Conservation (phyloP, 2,888 invertebrate species). For the Caenorhabditis sp. region DNA sequence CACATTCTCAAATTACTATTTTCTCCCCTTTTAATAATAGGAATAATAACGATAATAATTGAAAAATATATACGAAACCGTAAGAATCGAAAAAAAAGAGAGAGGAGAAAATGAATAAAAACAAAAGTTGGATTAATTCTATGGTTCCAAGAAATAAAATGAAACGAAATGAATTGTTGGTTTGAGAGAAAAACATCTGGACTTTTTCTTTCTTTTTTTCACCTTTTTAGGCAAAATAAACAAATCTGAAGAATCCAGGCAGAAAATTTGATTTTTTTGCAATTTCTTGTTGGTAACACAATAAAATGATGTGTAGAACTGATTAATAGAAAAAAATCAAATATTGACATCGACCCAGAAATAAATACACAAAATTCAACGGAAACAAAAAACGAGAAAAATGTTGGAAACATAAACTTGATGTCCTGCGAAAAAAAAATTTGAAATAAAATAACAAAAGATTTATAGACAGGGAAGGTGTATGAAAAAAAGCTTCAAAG, state of each 20-base stretch:
- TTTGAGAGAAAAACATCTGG: slow-evolving; percentile 14
- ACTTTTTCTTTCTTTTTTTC: not conserved
- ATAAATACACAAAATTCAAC: slow-evolving; percentile 14
- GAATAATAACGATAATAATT: not conserved
- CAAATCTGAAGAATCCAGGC: slow-evolving; percentile 3
- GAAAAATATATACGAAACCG: not conserved
- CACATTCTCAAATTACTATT: not conserved
- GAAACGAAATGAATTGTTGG: slow-evolving; percentile 19
- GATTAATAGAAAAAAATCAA: slow-evolving; percentile 28
- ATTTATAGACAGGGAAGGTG: too few species aligned
- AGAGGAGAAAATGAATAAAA: too few species aligned
- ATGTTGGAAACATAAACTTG: too few species aligned
- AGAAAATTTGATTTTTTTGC: slow-evolving; percentile 28
- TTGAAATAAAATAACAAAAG: too few species aligned
- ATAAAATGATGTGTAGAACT: slow-evolving; percentile 23
- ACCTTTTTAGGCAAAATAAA: too few species aligned
- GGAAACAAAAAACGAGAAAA: too few species aligned
- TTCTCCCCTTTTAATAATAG: not conserved
- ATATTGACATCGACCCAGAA: slow-evolving; percentile 27
- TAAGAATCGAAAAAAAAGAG: not conserved
- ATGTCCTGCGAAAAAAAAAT: too few species aligned
- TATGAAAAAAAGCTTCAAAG: too few species aligned
- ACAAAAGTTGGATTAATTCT: too few species aligned
- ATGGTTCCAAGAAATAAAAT: slow-evolving; percentile 9
- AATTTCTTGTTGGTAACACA: slow-evolving; percentile 16